These are phyloP conservation scores for Nestor notabilis DNA, from an alignment of 2,113 vertebrate species.

Conservation along the genomic window DNA sequence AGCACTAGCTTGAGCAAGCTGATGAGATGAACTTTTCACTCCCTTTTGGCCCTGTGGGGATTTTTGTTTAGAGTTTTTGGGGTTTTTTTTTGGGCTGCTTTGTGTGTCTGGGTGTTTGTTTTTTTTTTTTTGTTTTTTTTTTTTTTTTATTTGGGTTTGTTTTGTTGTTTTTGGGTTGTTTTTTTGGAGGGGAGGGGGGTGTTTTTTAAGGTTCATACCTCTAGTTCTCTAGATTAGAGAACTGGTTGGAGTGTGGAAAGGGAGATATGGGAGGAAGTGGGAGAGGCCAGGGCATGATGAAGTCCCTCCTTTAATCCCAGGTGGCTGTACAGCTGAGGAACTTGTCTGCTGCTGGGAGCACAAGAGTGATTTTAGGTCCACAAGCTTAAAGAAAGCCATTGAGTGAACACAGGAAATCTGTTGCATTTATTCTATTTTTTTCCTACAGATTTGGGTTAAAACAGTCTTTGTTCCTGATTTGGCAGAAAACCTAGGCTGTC, in stretches of 20 bases:
- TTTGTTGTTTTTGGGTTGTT: background rate
- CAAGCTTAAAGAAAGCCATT: background rate
- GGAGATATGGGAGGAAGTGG: background rate
- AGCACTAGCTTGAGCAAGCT: background rate
- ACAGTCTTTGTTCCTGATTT: background rate
- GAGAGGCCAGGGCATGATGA: background rate
- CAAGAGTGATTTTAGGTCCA: background rate
- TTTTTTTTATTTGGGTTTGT: background rate
- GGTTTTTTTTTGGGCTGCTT: background rate
- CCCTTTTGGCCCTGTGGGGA: fast-evolving
- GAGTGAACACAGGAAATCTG: background rate
- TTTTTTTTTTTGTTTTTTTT: background rate
- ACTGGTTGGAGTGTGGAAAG: background rate
- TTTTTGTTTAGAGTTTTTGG: background rate
- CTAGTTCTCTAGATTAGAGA: background rate
- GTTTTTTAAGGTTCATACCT: background rate
- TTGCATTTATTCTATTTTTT: background rate
- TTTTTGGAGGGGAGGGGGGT: no score
- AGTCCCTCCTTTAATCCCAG: background rate
- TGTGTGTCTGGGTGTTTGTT: fast-evolving
- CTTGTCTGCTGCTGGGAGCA: background rate
- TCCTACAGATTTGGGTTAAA: background rate
- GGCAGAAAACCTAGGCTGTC: background rate
- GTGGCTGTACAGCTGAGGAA: background rate
- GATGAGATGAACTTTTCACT: background rate